Evolutionary conservation across 2,888 invertebrate genomes (phyloP), one percentile per base, ranked within the genome.

Genomic region (Cotesia congregata): DNA sequence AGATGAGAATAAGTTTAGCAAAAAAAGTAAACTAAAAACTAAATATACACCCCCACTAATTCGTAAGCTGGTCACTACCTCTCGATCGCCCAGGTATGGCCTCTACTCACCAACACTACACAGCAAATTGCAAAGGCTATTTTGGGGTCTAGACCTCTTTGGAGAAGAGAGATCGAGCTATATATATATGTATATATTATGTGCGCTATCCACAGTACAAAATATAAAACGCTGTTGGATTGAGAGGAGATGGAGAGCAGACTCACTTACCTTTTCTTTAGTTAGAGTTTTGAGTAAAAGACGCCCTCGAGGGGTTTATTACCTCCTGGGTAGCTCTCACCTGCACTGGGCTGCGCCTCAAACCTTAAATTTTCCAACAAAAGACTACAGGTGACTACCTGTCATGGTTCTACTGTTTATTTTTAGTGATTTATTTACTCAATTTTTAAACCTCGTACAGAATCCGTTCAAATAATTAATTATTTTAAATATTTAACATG

Each of bases 1-100:
- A 40, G 15, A 60, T n/a, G 17, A 61, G 17, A 60, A 50, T 30
- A 40, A 64, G 67, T 20, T 50, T 20, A 61, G 17, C 71, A 65
- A 69, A 60, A 20, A 38, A 50, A 61, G 38, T 50, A 30, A 30
- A 30, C 70, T 17, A 72, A 72, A 67, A 72, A 75, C 75, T 78
- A 30, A 61, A 62, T 72, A 38, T 67, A 61, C 77, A 77, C 73
- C 77, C 73, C 64, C 77, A 70, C 60, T 17, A 59, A 73, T 59
- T 64, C 65, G 65, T 69, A 59, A 60, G 64, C 69, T 69, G 50
- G 60, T 67, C 68, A 73, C 77, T 77, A 77, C 77, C 67, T 73
- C 77, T 39, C 50, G 50, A 72, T 67, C 30, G 30, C 30, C 67
- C 76, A 76, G 76, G 76, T 76, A 76, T 38, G 41, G 50, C 67